Evolutionary conservation across 2,797 vertebrate genomes (phyloP), one percentile per base, ranked within the genome.

Genomic region (Myotis myotis): DNA sequence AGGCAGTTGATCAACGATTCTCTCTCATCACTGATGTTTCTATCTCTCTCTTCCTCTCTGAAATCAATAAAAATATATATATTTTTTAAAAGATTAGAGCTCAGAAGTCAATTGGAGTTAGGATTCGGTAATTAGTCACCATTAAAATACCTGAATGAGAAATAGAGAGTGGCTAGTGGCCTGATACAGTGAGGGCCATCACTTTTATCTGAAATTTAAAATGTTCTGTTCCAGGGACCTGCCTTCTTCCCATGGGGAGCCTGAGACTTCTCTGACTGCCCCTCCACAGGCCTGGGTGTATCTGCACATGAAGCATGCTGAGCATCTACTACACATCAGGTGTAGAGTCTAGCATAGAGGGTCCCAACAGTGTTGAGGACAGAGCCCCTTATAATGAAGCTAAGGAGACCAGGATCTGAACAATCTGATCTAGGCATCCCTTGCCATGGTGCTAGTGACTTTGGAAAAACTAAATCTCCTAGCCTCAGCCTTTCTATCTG

Each of bases 131-230:
- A 80, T 68, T 41, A 89, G 10, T 76, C 81, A 51, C 38, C 36
- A 71, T 2, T 79, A 51, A 74, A 79, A 70, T 91, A 84, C 84
- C 66, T 62, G 41, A 93, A 47, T 62, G 70, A 95, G 8, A 95
- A 80, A 66, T 28, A 7, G 15, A 82, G 51, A 88, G 25, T 6
- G 78, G 74, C 49, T 60, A 60, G 86, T n/a, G 38, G 38, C 25
- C 30, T 80, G 20, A 81, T 51, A 53, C 3, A 30, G 36, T n/a
- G 22, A 30, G 44, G 11, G 16, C 15, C 55, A 74, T 36, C 49
- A 75, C n/a, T 79, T 83, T 33, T 70, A 55, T 44, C 38, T 85
- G n/a, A 95, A 85, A 87, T 75, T 25, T 33, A 81, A 78, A 93
- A 62, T 53, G 4, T 68, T 74, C 64, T 92, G 3, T 72, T 92